Percentiles rank a stretch among this genome's conserved stretches.
Evolutionary conservation across 1,140 invertebrate species (phyloP).

Genomic region (Zaprionus lachaisei): DNA sequence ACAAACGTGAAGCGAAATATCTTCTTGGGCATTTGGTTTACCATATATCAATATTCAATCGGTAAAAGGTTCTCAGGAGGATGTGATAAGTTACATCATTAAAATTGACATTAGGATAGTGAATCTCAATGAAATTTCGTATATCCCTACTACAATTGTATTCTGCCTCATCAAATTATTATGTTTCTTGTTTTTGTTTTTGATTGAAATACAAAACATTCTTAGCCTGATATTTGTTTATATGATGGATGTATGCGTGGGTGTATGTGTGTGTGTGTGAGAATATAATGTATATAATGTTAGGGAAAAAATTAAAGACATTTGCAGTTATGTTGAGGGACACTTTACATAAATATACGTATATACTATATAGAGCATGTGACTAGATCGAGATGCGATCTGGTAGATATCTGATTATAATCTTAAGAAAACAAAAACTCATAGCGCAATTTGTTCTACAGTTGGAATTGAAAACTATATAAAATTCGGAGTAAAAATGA

Average conservation of each 20-base stretch:
- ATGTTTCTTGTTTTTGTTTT: slow-evolving; percentile 7
- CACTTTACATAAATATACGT: slow-evolving; percentile 16
- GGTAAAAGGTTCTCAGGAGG: slow-evolving; percentile 31
- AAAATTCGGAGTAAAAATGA: slow-evolving; percentile 4
- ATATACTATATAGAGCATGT: slow-evolving; percentile 16
- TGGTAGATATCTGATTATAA: slow-evolving; percentile 20
- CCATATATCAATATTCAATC: slow-evolving; percentile 14
- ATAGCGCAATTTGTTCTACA: slow-evolving; percentile 38
- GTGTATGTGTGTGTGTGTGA: slow-evolving; percentile 22
- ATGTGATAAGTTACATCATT: slow-evolving; percentile 35
- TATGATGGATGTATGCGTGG: slow-evolving; percentile 11
- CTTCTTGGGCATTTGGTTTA: slow-evolving; percentile 38
- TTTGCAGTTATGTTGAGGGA: slow-evolving; percentile 2
- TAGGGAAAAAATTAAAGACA: slow-evolving; percentile 9
- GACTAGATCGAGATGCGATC: slow-evolving; percentile 67
- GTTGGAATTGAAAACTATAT: slow-evolving; percentile 6
- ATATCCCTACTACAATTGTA: slow-evolving; percentile 25
- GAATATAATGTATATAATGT: slow-evolving; percentile 14
- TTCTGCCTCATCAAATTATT: slow-evolving; percentile 11
- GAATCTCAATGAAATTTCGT: slow-evolving; percentile 35
- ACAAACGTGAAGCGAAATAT: slow-evolving; percentile 66
- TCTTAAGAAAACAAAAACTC: slow-evolving; percentile 5
- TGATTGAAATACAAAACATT: slow-evolving; percentile 42
- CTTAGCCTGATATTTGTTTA: slow-evolving; percentile 49
- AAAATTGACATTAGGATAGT: slow-evolving; percentile 64